Evolutionary conservation across 2,113 vertebrate genomes (phyloP).

Genomic region (Phylloscopus trochilus): DNA sequence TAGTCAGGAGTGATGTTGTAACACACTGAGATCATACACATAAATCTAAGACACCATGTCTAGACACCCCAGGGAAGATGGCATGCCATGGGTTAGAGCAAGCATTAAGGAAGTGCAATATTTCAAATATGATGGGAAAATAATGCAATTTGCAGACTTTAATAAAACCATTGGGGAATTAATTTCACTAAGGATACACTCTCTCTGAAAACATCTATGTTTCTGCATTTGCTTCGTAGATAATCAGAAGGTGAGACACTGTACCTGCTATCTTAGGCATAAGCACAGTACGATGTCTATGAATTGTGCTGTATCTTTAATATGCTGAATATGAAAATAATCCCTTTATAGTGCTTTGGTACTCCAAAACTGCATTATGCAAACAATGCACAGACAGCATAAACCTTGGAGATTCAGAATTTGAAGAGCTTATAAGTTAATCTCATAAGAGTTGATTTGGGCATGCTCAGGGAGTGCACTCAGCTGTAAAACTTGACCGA

Average conservation of each 20-base stretch:
- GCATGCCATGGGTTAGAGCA: conserved; percentile 72
- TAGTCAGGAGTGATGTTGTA: conserved; percentile 81
- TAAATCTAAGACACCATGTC: conserved; percentile 79
- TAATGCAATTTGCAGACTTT: conserved; percentile 79
- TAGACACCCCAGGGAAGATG: conserved; percentile 81
- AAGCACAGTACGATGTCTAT: conserved; percentile 56
- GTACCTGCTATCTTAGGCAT: conserved; percentile 73
- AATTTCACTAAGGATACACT: conserved; percentile 72
- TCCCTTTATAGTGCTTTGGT: conserved; percentile 67
- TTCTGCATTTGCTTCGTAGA: conserved; percentile 64
- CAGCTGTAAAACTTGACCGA: conserved; percentile 66
- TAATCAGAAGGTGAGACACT: conserved; percentile 65
- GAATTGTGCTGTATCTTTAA: conserved; percentile 70
- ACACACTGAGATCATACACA: conserved; percentile 84
- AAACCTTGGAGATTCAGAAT: conserved; percentile 69
- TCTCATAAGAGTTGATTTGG: conserved; percentile 62
- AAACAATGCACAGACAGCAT: conserved; percentile 71
- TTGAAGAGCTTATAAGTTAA: conserved; percentile 76
- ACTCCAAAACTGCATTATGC: conserved; percentile 72
- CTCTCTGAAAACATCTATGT: conserved; percentile 59
- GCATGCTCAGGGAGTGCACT: conserved; percentile 54
- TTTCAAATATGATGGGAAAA: conserved; percentile 79
- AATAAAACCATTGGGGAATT: conserved; percentile 79
- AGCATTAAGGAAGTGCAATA: conserved; percentile 74
- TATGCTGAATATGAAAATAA: conserved; percentile 74